Percentiles rank a stretch among this genome's conserved stretches.
These are phyloP conservation scores for Trichacis sp. DNA, from an alignment of 2,888 invertebrate genomes.

Conservation along the genomic window DNA sequence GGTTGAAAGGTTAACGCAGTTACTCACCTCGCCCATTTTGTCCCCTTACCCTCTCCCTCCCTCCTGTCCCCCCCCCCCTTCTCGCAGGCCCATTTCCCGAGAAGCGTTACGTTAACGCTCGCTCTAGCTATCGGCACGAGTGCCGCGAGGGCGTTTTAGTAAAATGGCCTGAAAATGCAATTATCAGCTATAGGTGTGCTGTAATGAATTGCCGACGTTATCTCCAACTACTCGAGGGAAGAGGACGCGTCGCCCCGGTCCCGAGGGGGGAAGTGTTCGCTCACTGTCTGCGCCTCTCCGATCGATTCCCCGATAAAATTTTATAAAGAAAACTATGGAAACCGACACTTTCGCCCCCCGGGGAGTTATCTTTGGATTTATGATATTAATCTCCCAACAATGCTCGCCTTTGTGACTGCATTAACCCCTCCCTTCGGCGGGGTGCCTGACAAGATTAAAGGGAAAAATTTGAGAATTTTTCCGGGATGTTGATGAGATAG, in stretches of 20 bases:
- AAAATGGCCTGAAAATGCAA: constrained; percentile 67
- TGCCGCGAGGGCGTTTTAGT: constrained; percentile 59
- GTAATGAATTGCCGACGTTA: constrained; percentile 65
- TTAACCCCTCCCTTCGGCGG: neutral
- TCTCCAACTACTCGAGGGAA: constrained; percentile 46
- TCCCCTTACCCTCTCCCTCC: constrained; percentile 18
- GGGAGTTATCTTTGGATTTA: constrained; percentile 7
- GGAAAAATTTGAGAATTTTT: too few species aligned
- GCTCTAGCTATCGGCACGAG: constrained; percentile 50
- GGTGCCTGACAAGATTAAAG: neutral
- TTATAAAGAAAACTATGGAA: constrained; percentile 23
- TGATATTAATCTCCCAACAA: neutral
- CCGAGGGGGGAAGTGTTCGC: constrained; percentile 19
- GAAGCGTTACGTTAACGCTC: constrained; percentile 50
- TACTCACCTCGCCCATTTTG: constrained; percentile 54
- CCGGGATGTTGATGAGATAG: too few species aligned
- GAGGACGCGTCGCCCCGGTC: constrained; percentile 34
- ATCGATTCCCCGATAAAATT: constrained; percentile 29
- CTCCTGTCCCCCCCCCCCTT: constrained; percentile 12
- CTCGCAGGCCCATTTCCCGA: constrained; percentile 52
- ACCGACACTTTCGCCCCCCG: constrained; percentile 11
- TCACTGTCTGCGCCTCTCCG: constrained; percentile 11
- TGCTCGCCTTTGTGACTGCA: neutral
- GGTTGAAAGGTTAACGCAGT: constrained; percentile 67
- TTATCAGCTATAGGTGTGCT: constrained; percentile 67